A percentile compares a stretch with the other conserved stretches of the same genome.
These are phyloP conservation scores for Gryon sp. DNA, from an alignment of 1,140 invertebrate species.

Conservation along the genomic window DNA sequence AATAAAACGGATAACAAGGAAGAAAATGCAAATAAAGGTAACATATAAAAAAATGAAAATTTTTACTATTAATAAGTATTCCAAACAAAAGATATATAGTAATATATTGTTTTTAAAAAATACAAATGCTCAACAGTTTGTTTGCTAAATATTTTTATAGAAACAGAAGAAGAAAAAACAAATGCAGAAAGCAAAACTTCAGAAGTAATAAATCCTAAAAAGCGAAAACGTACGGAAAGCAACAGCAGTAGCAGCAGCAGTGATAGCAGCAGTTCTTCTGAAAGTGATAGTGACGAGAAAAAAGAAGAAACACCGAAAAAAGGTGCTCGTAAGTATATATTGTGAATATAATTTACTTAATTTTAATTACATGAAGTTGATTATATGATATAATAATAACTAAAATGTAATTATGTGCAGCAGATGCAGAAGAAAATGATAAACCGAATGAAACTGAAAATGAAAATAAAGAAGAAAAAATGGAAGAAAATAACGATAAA, in stretches of 20 bases:
- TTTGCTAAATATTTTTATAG: constrained; percentile 1
- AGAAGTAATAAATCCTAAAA: constrained; percentile 68
- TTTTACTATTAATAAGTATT: neutral
- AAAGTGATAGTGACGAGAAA: constrained; percentile 68
- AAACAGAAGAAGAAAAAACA: constrained; percentile 68
- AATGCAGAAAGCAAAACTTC: constrained; percentile 47
- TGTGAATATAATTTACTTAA: neutral
- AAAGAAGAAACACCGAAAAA: constrained; percentile 63
- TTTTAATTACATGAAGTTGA: too few species aligned
- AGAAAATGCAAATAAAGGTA: constrained; percentile 22
- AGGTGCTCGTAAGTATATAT: constrained; percentile 49
- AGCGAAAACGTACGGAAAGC: constrained; percentile 74
- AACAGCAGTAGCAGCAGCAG: constrained; percentile 75
- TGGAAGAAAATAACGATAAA: constrained; percentile 62
- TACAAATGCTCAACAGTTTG: too few species aligned
- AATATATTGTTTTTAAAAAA: too few species aligned
- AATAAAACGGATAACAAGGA: constrained; percentile 41
- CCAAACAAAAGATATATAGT: too few species aligned
- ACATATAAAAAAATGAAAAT: neutral
- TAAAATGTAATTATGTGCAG: constrained; percentile 1
- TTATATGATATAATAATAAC: neutral
- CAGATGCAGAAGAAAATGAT: constrained; percentile 71
- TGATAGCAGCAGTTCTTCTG: constrained; percentile 74
- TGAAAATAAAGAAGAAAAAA: constrained; percentile 75
- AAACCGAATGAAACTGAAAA: constrained; percentile 71